Conservation (phyloP, 2,113 vertebrate genomes). For the Elachura formosa region DNA sequence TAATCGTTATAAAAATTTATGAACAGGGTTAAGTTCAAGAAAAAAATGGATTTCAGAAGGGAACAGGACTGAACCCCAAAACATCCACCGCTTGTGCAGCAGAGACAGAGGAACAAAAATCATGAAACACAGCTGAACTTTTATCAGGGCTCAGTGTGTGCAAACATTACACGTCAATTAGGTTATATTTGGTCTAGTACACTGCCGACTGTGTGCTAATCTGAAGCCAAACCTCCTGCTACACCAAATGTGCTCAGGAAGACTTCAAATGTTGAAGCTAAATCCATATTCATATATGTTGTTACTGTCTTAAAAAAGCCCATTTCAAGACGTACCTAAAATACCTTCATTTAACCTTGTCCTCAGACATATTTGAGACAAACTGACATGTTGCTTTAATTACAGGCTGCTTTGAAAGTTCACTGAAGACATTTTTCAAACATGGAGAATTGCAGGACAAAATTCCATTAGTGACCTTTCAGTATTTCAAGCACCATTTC, state of each 20-base stretch:
- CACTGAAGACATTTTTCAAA: neutral
- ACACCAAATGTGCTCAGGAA: neutral
- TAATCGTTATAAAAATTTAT: neutral
- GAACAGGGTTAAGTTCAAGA: neutral
- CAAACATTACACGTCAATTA: neutral
- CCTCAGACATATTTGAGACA: neutral
- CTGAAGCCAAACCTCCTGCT: neutral
- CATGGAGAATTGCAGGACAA: neutral
- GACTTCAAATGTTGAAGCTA: neutral
- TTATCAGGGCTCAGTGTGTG: neutral
- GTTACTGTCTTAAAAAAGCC: neutral
- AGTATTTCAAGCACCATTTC: neutral
- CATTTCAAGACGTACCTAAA: neutral
- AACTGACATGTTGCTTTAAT: neutral
- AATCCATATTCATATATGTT: neutral
- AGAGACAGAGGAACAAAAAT: neutral
- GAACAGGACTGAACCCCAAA: neutral
- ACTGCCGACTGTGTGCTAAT: neutral
- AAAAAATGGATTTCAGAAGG: neutral
- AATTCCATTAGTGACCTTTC: slow-evolving; percentile 26
- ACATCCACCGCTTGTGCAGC: neutral
- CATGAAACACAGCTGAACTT: neutral
- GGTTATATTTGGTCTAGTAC: neutral
- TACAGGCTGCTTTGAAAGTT: neutral
- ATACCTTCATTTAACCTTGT: neutral